phyloP scores from a whole-genome alignment of 1,140 invertebrate species.

The Myzus persicae region DNA sequence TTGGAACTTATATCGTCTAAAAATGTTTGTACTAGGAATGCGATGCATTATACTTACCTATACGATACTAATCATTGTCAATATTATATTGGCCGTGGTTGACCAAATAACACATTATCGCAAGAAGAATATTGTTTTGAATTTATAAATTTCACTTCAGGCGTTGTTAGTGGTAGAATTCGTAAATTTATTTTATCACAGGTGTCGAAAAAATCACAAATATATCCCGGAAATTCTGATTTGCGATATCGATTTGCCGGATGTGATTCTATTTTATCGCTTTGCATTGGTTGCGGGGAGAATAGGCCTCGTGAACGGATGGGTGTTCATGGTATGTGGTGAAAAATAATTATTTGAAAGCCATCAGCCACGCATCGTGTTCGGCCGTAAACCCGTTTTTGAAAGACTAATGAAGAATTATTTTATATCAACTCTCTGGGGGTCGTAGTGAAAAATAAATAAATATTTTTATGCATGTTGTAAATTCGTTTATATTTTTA shows the following conservation, averaged over 20 bases:
- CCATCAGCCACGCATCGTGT: neutral
- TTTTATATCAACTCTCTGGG: neutral
- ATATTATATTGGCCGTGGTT: neutral
- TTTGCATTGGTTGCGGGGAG: neutral
- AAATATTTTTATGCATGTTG: neutral
- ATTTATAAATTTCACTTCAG: neutral
- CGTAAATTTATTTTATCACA: too few relatives aligned
- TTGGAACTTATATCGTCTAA: too few relatives aligned
- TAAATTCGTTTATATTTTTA: conserved; percentile 11
- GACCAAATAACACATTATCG: neutral
- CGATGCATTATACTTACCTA: too few relatives aligned
- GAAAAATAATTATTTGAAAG: neutral
- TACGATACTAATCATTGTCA: neutral
- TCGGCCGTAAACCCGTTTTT: neutral
- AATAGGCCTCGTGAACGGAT: neutral
- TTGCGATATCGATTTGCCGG: too few relatives aligned
- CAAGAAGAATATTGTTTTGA: neutral
- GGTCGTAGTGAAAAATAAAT: neutral
- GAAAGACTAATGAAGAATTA: neutral
- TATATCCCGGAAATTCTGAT: too few relatives aligned
- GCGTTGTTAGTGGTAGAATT: too few relatives aligned
- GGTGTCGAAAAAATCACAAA: too few relatives aligned
- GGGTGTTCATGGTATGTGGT: neutral
- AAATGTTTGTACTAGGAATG: too few relatives aligned
- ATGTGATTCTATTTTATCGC: neutral